Evolutionary conservation across 2,113 vertebrate genomes (phyloP).

Genomic region (Corvus cornix): DNA sequence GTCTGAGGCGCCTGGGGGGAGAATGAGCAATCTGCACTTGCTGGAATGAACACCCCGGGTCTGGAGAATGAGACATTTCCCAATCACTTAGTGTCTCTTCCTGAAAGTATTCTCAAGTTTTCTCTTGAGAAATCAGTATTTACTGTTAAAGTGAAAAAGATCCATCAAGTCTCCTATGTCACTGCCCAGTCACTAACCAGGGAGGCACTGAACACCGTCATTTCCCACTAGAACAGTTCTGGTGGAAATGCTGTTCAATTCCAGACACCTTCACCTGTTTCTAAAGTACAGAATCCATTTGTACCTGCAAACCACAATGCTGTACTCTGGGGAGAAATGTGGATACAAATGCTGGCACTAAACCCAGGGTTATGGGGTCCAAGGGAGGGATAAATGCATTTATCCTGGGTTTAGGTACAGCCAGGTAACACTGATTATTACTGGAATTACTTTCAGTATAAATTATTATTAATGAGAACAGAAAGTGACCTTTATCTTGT

Average conservation of each 20-base stretch:
- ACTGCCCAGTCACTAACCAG: neutral
- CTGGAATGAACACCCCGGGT: neutral
- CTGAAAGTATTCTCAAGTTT: neutral
- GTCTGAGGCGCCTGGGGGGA: neutral
- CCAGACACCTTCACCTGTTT: neutral
- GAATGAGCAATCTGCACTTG: neutral
- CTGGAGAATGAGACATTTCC: neutral
- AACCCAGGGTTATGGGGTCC: neutral
- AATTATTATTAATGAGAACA: neutral
- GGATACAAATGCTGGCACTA: neutral
- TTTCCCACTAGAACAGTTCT: neutral
- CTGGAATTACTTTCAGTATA: neutral
- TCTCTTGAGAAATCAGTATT: neutral
- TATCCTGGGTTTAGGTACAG: neutral
- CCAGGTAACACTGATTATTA: neutral
- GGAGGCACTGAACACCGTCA: neutral
- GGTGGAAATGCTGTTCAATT: neutral
- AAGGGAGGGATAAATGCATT: neutral
- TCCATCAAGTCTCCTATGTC: neutral
- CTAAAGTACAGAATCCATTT: neutral
- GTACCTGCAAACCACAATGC: neutral
- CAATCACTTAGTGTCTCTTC: neutral
- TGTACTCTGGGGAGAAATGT: neutral
- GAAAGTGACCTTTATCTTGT: neutral
- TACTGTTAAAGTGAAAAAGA: neutral